Conservation (phyloP, 2,113 vertebrate genomes). For the Cervus canadensis region DNA sequence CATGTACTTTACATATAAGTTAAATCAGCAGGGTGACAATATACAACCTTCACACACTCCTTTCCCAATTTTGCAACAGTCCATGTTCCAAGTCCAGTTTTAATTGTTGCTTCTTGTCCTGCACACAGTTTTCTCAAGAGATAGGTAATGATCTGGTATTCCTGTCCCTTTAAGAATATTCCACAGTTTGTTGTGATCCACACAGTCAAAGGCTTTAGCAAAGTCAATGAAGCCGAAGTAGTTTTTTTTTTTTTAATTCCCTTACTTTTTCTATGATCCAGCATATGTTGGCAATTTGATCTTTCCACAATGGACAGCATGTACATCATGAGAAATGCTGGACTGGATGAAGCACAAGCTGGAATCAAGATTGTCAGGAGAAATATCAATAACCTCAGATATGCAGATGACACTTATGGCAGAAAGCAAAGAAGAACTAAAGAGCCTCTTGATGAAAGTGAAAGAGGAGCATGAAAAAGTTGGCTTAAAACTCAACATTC, state of each 20-base stretch:
- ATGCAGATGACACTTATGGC: not conserved
- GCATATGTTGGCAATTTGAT: not conserved
- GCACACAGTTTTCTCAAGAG: not conserved
- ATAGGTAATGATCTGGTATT: not conserved
- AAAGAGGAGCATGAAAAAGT: not conserved
- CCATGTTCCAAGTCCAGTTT: not conserved
- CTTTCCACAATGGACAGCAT: not conserved
- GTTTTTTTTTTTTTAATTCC: not conserved
- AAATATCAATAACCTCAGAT: not conserved
- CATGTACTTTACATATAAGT: not conserved
- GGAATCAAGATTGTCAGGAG: not conserved
- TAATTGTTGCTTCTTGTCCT: not conserved
- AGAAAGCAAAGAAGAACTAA: not conserved
- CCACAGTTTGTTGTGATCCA: not conserved
- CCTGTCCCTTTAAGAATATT: not conserved
- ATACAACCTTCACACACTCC: not conserved
- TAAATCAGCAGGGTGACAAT: not conserved
- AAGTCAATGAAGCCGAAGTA: not conserved
- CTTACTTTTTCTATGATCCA: not conserved
- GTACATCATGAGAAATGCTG: not conserved
- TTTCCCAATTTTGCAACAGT: not conserved
- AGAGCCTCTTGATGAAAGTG: not conserved
- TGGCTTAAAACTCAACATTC: not conserved
- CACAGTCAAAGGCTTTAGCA: not conserved
- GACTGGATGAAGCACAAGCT: not conserved